phyloP scores from a whole-genome alignment of 2,113 vertebrate species.

The Grammomys surdaster region DNA sequence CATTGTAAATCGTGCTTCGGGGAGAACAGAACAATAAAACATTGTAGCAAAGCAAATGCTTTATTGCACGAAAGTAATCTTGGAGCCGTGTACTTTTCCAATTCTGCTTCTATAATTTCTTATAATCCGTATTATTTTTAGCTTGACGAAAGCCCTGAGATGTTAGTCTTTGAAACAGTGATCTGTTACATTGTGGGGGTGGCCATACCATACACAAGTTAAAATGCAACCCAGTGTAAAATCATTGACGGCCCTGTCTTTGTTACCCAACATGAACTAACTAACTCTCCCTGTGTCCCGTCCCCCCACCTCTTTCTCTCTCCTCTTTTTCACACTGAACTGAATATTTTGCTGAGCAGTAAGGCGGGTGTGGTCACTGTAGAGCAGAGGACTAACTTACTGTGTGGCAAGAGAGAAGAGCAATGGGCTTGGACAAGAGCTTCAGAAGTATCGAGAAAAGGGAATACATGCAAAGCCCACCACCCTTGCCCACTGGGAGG shows the following conservation, averaged over 20 bases:
- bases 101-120: constrained; percentile 51
- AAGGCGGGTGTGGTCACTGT: not conserved
- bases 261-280: not conserved
- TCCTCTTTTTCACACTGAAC: not conserved
- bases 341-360: not conserved
- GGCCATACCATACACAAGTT: not conserved
- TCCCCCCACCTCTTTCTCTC: not conserved
- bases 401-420: not conserved
- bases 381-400: not conserved
- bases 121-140: constrained; percentile 43
- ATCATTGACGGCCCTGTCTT: not conserved
- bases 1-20: constrained; percentile 58
- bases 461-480: not conserved
- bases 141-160: constrained; percentile 20
- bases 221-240: not conserved
- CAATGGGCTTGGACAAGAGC: not conserved
- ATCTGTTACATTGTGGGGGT: not conserved
- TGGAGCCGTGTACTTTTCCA: not conserved
- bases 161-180: constrained; percentile 35
- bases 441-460: not conserved
- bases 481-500: no score
- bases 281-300: not conserved
- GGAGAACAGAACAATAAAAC: constrained; percentile 68
- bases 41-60: constrained; percentile 56
- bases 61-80: constrained; percentile 51